A percentile compares a stretch with the other conserved stretches of the same genome.
phyloP scores from a whole-genome alignment of 2,113 vertebrate species.

The Mustela lutreola region DNA sequence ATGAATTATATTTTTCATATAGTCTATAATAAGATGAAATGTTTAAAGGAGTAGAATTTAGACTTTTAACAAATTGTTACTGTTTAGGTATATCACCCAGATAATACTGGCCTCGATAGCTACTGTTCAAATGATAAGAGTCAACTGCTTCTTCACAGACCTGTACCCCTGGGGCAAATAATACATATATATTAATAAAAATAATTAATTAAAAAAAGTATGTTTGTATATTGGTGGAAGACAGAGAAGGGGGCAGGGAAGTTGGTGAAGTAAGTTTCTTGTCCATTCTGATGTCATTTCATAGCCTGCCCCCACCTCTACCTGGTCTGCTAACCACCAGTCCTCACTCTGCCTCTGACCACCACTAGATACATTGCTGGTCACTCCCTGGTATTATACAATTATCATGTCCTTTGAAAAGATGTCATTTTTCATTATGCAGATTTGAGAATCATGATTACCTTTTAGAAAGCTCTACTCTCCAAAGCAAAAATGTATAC shows the following conservation, averaged over 20 bases:
- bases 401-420: not conserved
- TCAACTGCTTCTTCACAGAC: not conserved
- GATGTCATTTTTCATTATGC: not conserved
- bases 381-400: not conserved
- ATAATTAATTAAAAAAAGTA: no score
- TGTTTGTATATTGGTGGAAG: not conserved
- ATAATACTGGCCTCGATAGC: not conserved
- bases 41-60: not conserved
- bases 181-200: no score
- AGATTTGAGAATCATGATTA: not conserved
- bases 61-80: not conserved
- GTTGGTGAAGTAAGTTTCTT: not conserved
- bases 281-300: not conserved
- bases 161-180: no score
- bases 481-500: not conserved
- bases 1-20: not conserved
- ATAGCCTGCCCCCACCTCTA: no score
- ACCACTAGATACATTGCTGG: accelerated
- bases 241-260: not conserved
- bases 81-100: not conserved
- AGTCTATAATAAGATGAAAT: not conserved
- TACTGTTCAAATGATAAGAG: not conserved
- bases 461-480: not conserved
- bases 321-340: not conserved
- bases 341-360: not conserved